Evolutionary conservation across 2,888 invertebrate species (phyloP).

Genomic region (Drosophila mulleri): DNA sequence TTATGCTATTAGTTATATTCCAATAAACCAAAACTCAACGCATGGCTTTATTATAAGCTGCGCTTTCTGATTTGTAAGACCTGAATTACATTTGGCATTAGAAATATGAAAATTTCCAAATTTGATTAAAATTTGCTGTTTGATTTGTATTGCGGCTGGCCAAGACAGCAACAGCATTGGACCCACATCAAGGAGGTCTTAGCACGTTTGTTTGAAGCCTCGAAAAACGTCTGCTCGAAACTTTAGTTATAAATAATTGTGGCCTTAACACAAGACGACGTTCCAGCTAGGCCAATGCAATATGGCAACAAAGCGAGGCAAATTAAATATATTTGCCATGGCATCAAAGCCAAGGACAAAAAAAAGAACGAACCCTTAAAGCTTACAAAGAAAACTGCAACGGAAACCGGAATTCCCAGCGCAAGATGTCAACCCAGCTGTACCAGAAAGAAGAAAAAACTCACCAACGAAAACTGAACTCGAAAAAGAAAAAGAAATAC

Average conservation of each 20-base stretch:
- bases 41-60: background rate
- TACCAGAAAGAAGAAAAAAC: slow-evolving; percentile 46
- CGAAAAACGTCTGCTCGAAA: slow-evolving; percentile 23
- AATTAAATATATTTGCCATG: slow-evolving; percentile 40
- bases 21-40: background rate
- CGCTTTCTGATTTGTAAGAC: background rate
- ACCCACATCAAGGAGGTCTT: slow-evolving; percentile 38
- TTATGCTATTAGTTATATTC: no score
- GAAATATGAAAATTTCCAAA: slow-evolving; percentile 9
- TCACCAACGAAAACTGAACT: slow-evolving; percentile 12
- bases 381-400: slow-evolving; percentile 74
- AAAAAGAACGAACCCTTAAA: slow-evolving; percentile 34
- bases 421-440: slow-evolving; percentile 73
- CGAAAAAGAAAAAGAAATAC: slow-evolving; percentile 39
- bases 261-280: slow-evolving; percentile 32
- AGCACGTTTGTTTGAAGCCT: slow-evolving; percentile 24
- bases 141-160: background rate
- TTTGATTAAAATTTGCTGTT: slow-evolving; percentile 9
- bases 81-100: slow-evolving; percentile 1
- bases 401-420: slow-evolving; percentile 78
- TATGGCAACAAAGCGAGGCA: slow-evolving; percentile 50
- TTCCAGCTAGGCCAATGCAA: slow-evolving; percentile 36
- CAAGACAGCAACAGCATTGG: background rate
- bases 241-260: slow-evolving; percentile 49
- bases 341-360: slow-evolving; percentile 51